Conservation (phyloP, 2,888 invertebrate genomes). For the Pristionchus japonicus region DNA sequence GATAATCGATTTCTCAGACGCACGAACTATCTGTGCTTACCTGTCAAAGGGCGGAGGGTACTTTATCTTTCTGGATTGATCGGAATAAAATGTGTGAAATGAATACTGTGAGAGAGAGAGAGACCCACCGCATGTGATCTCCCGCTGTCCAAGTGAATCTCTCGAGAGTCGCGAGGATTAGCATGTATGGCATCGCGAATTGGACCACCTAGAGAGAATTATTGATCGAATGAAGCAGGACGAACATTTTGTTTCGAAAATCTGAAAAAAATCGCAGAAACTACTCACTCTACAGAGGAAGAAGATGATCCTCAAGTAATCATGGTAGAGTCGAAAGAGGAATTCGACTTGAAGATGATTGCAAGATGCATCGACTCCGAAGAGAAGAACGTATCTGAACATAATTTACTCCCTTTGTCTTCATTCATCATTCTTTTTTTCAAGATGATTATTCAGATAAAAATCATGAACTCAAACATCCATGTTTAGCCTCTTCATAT, state of each 20-base stretch:
- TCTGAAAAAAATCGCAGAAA: neutral
- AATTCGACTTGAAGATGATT: slow-evolving; percentile 30
- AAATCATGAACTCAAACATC: too few species aligned
- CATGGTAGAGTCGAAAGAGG: slow-evolving; percentile 61
- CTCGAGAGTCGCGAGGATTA: slow-evolving; percentile 64
- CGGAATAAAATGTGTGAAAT: neutral
- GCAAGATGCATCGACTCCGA: slow-evolving; percentile 62
- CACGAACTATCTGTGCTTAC: neutral
- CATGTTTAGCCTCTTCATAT: neutral
- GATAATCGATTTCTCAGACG: neutral
- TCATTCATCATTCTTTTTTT: too few species aligned
- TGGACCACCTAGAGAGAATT: slow-evolving; percentile 54
- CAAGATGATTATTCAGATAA: too few species aligned
- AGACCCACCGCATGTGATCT: slow-evolving; percentile 56
- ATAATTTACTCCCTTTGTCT: too few species aligned
- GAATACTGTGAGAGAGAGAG: neutral
- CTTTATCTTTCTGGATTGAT: slow-evolving; percentile 19
- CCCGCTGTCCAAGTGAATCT: slow-evolving; percentile 63
- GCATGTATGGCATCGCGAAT: slow-evolving; percentile 64
- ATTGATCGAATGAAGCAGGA: neutral
- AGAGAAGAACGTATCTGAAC: slow-evolving; percentile 57
- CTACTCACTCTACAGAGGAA: slow-evolving; percentile 56
- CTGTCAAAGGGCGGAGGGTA: slow-evolving; percentile 16
- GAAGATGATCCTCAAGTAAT: slow-evolving; percentile 60
- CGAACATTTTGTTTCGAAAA: too few species aligned